Evolutionary conservation across 2,888 invertebrate species (phyloP).

Genomic region (Dorcus hopei): DNA sequence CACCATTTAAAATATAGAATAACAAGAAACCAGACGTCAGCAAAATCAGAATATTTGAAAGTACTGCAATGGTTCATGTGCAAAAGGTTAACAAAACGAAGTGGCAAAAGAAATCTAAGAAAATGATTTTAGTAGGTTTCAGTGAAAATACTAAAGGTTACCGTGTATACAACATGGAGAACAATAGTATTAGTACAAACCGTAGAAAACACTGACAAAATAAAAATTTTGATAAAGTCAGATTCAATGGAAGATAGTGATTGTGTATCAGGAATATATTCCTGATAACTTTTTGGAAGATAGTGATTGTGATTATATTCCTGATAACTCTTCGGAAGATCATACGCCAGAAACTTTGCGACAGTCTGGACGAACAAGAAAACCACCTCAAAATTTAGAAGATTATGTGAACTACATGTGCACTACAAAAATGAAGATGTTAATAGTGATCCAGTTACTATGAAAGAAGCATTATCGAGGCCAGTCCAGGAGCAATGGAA

Average conservation of each 20-base stretch:
- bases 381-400: constrained; percentile 19
- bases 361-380: constrained; percentile 20
- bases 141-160: constrained; percentile 17
- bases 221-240: neutral
- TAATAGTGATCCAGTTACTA: constrained; percentile 19
- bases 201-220: constrained; percentile 4
- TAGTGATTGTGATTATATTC: constrained; percentile 1
- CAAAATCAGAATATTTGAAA: constrained; percentile 35
- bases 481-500: constrained; percentile 26
- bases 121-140: constrained; percentile 15
- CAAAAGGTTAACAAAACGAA: constrained; percentile 35
- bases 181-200: constrained; percentile 11
- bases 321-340: no score
- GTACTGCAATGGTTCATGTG: constrained; percentile 32
- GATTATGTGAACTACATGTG: constrained; percentile 26
- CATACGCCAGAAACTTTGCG: constrained; percentile 11
- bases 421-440: neutral
- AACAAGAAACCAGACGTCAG: constrained; percentile 34
- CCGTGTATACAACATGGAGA: constrained; percentile 14
- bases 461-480: constrained; percentile 28
- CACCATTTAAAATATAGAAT: constrained; percentile 37
- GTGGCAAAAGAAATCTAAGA: constrained; percentile 23
- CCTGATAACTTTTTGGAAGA: neutral
- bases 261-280: no score
- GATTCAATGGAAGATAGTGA: neutral